Conservation (phyloP, 2,888 invertebrate species). For the Phalangium opilio region DNA sequence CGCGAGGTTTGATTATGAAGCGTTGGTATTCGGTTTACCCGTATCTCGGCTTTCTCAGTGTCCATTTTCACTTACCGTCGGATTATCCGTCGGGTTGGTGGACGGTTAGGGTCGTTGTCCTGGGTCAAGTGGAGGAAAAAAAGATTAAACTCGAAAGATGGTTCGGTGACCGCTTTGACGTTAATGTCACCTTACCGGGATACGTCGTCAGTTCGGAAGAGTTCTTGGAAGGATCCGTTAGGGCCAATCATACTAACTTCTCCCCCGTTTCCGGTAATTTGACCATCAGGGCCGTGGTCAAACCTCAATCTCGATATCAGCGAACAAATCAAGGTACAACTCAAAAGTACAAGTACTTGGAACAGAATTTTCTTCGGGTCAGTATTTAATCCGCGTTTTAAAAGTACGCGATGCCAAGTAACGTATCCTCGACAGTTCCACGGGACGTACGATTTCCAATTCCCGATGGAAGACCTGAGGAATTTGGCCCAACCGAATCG, state of each 20-base stretch:
- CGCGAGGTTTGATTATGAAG: not conserved
- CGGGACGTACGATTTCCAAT: conserved; percentile 18
- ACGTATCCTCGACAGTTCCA: conserved; percentile 15
- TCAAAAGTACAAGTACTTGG: no score
- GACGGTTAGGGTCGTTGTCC: conserved; percentile 71
- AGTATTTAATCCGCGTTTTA: no score
- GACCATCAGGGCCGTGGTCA: conserved; percentile 25
- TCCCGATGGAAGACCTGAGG: conserved; percentile 12
- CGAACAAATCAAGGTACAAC: no score
- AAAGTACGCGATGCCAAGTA: not conserved
- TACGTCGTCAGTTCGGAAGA: conserved; percentile 20
- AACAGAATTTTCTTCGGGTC: no score
- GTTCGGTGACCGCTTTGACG: conserved; percentile 19
- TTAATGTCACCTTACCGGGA: conserved; percentile 16
- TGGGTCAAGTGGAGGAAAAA: conserved; percentile 29
- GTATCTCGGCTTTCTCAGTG: conserved; percentile 63
- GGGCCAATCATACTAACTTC: conserved; percentile 19
- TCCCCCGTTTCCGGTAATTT: conserved; percentile 28
- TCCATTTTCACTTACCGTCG: conserved; percentile 73
- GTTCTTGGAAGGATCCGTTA: conserved; percentile 15
- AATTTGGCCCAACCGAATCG: conserved; percentile 11
- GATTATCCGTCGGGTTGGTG: conserved; percentile 84
- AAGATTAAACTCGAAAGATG: conserved; percentile 19
- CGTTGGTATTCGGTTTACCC: not conserved
- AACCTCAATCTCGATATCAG: conserved; percentile 2